Evolutionary conservation across 2,888 invertebrate genomes (phyloP), one percentile per base, ranked within the genome.

Genomic region (Disparrhopalites patrizii): DNA sequence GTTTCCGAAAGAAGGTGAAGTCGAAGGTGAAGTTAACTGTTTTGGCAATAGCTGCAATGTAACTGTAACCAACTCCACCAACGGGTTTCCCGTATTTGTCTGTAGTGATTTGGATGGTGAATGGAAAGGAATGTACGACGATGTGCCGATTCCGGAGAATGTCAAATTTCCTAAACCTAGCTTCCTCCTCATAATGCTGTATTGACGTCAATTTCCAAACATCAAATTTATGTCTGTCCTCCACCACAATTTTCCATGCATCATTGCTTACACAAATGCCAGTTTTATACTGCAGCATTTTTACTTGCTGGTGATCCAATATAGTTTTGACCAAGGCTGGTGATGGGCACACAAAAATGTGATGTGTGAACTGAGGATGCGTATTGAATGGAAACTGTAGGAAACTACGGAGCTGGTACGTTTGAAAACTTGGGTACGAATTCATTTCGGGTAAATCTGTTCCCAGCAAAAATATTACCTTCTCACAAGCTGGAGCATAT

Each of bases 21-120:
- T 54, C 15, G 4, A 51, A 55, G 31, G 30, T 31, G 47, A 33
- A 52, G 40, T 33, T 40, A 18, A 18, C 15, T 40, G 15, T 40
- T 40, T 13, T 3, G 3, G 40, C 40, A 4, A 40, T 5, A 13
- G 40, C 81, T 4, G 2, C 27, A 3, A 20, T 27, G 25, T 25
- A 18, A 51, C 25, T 51, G 13, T 40, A 40, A 3, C 40, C 40
- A 5, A 13, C 3, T 40, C 40, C 40, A 3, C 40, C 40, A 15
- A 40, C 40, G 13, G 4, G 3, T 18, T 3, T 5, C 3, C 40
- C 40, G 3, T 4, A 40, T 10, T 40, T 40, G 3, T 5, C 3
- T 40, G 4, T 40, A 18, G 18, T 3, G 3, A 40, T 13, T 7
- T 40, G 3, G 40, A 40, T 7, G 4, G 15, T 40, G 13, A 40